Base-by-base conservation (phyloP, 2,113 vertebrate species). In the Tenrec ecaudatus region DNA sequence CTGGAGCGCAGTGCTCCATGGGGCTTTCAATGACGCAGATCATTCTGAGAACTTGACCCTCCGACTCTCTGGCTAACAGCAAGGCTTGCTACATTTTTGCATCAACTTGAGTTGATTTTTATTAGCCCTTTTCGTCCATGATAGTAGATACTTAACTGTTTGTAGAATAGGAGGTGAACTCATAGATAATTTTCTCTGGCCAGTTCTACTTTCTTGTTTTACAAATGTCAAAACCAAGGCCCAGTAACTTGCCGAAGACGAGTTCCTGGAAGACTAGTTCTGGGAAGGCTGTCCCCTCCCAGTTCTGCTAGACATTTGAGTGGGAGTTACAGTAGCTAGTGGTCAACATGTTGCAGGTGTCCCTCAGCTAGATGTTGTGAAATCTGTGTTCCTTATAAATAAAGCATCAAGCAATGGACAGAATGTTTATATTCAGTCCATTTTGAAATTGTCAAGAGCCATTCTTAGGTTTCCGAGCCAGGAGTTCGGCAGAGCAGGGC, bases 131-230 rank as follows among this genome's bases (percentile, higher is more conserved):
- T 81, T 57, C 1, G 20, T 68, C 3, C 6, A 47, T 69, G 83
- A 6, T 43, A 57, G 78, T 88, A 2, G 15, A 29, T 88, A 82
- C 16, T 83, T 89, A 53, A 73, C 53, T 86, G 43, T 31, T 86
- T 92, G 88, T 82, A 6, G 6, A 82, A 14, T 76, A 15, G n/a
- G 79, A 58, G 33, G 1, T 77, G n/a, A 84, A 66, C 69, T 89
- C 69, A 71, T 15, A 82, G 23, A 86, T 77, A 3, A 27, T 6
- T 71, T 86, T 64, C 79, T 20, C 58, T 64, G 9, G 73, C 69
- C 4, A n/a, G 3, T 83, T 82, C 25, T 31, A n/a, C 81, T 68
- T 33, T 93, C 20, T 93, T 87, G 80, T 66, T 86, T 82, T 81
- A 47, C 4, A 9, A 83, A 11, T 89, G 23, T 87, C 11, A 31